Percentiles rank a stretch among this genome's conserved stretches.
Evolutionary conservation across 2,888 invertebrate genomes (phyloP).

Genomic region (Muscina levida): DNA sequence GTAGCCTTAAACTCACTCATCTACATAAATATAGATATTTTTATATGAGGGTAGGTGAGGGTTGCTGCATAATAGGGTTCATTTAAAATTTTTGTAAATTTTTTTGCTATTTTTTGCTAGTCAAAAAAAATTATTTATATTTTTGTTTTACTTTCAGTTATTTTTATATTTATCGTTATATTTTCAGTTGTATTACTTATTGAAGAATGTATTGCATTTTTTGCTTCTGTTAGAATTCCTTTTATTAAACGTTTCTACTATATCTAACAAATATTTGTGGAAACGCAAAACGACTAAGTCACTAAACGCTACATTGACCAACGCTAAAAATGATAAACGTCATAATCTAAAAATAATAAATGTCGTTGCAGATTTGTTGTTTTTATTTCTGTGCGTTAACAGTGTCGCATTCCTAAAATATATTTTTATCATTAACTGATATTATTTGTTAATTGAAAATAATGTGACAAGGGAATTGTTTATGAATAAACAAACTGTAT

Average conservation of each 20-base stretch:
- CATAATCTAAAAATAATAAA: constrained; percentile 17
- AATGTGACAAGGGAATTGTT: not conserved
- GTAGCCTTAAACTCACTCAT: not conserved
- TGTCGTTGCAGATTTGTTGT: not conserved
- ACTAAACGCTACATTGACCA: not conserved
- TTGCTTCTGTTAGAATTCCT: not conserved
- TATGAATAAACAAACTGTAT: not conserved
- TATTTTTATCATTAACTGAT: not conserved
- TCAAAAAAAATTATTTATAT: constrained; percentile 11
- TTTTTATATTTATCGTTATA: not conserved
- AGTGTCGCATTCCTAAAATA: too few species aligned
- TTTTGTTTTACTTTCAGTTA: constrained; percentile 12
- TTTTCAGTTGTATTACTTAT: not conserved
- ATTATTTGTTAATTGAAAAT: not conserved
- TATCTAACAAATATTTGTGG: not conserved
- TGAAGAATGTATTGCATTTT: constrained; percentile 11
- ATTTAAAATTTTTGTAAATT: constrained; percentile 5
- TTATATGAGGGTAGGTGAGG: not conserved
- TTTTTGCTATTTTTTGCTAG: not conserved
- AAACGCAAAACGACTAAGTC: not conserved
- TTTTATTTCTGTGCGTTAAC: not conserved
- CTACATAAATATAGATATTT: too few species aligned
- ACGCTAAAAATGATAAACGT: not conserved
- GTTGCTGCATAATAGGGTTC: constrained; percentile 17
- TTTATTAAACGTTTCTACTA: not conserved